Conservation (phyloP, 2,888 invertebrate genomes). For the Microctonus brassicae region DNA sequence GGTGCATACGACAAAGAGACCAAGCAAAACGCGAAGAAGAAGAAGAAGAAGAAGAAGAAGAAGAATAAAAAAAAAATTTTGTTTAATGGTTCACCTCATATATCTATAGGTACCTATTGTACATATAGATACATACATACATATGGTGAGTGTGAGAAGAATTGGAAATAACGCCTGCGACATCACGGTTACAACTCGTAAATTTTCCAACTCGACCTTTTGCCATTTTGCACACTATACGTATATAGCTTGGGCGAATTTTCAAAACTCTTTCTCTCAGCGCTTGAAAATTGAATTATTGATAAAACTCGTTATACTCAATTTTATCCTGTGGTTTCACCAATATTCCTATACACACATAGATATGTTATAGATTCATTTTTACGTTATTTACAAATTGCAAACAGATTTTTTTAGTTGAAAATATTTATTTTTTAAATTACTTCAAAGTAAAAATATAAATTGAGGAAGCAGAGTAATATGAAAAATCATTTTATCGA, state of each 20-base stretch:
- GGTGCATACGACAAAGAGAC: not conserved
- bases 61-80: not conserved
- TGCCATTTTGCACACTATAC: constrained; percentile 4
- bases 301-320: constrained; percentile 16
- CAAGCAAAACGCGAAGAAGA: not conserved
- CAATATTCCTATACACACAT: not conserved
- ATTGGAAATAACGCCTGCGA: constrained; percentile 25
- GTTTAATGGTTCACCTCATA: not conserved
- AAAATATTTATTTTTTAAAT: no score
- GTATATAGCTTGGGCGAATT: not conserved
- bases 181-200: constrained; percentile 29
- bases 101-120: not conserved
- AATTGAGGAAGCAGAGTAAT: no score
- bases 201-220: constrained; percentile 17
- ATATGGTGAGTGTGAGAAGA: constrained; percentile 27
- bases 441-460: no score
- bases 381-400: not conserved
- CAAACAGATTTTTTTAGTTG: not conserved
- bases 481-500: no score
- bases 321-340: not conserved
- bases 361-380: not conserved
- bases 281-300: constrained; percentile 22
- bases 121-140: not conserved
- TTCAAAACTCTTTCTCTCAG: not conserved
- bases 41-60: no score